Percentiles rank a stretch among this genome's conserved stretches.
Conservation (phyloP, 1,140 invertebrate genomes). For the Steinernema feltiae region DNA sequence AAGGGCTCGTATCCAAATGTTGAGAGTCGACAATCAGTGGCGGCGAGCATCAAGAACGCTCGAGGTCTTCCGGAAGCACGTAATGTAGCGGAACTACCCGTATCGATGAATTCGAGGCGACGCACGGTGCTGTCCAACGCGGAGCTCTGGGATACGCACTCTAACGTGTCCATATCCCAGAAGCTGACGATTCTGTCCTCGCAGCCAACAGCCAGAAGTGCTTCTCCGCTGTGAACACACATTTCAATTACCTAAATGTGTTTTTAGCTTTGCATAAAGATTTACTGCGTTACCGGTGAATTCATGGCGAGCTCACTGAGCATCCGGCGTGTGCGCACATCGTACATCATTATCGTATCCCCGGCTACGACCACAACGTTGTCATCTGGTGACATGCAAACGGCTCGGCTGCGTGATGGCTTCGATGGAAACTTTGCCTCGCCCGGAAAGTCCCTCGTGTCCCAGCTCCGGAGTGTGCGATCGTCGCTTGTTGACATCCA, state of each 20-base stretch:
- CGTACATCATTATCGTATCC: background rate
- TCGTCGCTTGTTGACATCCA: constrained; percentile 2
- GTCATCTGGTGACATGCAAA: constrained; percentile 3
- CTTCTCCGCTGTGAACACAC: background rate
- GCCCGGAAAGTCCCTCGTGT: background rate
- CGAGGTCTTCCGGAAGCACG: background rate
- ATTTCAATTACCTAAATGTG: background rate
- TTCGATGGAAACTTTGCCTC: background rate
- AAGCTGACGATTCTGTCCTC: background rate
- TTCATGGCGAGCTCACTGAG: background rate
- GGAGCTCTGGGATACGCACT: constrained; percentile 1
- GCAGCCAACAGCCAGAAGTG: background rate
- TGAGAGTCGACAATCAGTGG: background rate
- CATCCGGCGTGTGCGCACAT: background rate
- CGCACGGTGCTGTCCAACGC: background rate
- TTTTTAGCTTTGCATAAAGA: background rate
- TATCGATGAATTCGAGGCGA: background rate
- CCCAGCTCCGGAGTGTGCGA: background rate
- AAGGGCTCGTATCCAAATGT: background rate
- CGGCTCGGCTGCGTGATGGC: background rate
- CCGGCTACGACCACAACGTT: background rate
- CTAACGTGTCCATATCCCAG: background rate
- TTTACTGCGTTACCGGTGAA: background rate
- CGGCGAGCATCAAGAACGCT: background rate
- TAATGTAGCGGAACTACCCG: background rate